Evolutionary conservation across 2,113 vertebrate species (phyloP), one percentile per base, ranked within the genome.

Genomic region (Lutjanus erythropterus): DNA sequence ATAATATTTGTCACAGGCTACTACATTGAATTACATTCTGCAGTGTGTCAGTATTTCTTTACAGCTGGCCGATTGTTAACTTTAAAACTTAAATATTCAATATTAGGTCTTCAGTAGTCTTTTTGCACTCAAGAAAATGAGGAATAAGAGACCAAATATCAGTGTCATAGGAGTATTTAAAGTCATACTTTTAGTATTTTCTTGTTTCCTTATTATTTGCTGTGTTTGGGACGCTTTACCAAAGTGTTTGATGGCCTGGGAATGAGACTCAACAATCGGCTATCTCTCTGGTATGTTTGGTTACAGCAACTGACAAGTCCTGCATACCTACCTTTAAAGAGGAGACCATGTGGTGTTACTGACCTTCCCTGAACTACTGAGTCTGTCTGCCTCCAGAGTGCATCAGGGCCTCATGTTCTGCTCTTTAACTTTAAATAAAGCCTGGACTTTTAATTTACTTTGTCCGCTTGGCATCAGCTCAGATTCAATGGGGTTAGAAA

Each of bases 391-490:
- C 49, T 71, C 31, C 35, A 66, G 6, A 58, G 31, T 50, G 65
- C 27, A 41, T 6, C 25, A 56, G 56, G 59, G 3, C 21, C 15
- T 4, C 3, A 4, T 64, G 66, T 46, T 71, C 73, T 61, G 52
- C 33, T 37, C 65, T 46, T 53, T 52, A 47, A 52, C n/a, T 67
- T 67, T 59, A 71, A 78, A 61, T 70, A 46, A 59, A n/a, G 9
- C 2, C n/a, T 4, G 16, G 14, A 21, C 44, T 42, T 52, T 58
- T 64, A 69, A 47, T 64, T 64, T 39, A 35, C 46, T 53, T 62
- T 62, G 33, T 18, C 41, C 11, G 29, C 23, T 81, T 80, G 53
- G 53, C 66, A 62, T 58, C 19, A 3, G 4, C 6, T 62, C 58
- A 58, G 37, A 31, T 52, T 82, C 56, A 52, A 0, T 53, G 5